Percentiles rank a stretch among this genome's conserved stretches.
Conservation (phyloP, 2,888 invertebrate species). For the Oegoconia quadripuncta region DNA sequence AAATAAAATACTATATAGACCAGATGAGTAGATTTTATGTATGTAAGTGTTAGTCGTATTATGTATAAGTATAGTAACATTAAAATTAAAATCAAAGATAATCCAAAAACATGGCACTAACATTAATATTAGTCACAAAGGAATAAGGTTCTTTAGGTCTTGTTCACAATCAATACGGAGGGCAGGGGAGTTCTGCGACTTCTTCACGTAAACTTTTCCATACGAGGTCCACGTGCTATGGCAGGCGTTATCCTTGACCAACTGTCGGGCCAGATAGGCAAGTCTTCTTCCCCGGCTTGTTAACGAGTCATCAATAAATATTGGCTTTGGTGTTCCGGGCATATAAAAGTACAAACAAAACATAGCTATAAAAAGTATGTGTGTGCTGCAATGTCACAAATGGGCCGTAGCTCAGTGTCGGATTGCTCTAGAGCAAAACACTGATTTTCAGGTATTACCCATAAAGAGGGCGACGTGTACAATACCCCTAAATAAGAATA, state of each 20-base stretch:
- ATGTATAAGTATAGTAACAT: too few species aligned
- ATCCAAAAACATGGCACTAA: neutral
- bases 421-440: too few species aligned
- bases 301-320: constrained; percentile 9
- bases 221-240: constrained; percentile 6
- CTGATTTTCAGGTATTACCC: too few species aligned
- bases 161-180: constrained; percentile 1
- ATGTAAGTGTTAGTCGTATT: too few species aligned
- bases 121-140: neutral
- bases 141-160: neutral
- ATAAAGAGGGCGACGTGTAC: too few species aligned
- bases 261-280: neutral
- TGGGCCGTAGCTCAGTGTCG: too few species aligned
- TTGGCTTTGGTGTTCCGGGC: constrained; percentile 5
- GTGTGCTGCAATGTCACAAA: too few species aligned
- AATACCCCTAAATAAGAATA: too few species aligned
- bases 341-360: too few species aligned
- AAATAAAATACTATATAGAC: too few species aligned
- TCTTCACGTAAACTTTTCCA: constrained; percentile 1
- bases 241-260: neutral
- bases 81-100: neutral
- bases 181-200: neutral
- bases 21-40: too few species aligned
- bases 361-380: too few species aligned
- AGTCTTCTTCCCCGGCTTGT: constrained; percentile 1